Base-by-base conservation (phyloP, 2,797 vertebrate genomes). In the Halcyon chelicuti region DNA sequence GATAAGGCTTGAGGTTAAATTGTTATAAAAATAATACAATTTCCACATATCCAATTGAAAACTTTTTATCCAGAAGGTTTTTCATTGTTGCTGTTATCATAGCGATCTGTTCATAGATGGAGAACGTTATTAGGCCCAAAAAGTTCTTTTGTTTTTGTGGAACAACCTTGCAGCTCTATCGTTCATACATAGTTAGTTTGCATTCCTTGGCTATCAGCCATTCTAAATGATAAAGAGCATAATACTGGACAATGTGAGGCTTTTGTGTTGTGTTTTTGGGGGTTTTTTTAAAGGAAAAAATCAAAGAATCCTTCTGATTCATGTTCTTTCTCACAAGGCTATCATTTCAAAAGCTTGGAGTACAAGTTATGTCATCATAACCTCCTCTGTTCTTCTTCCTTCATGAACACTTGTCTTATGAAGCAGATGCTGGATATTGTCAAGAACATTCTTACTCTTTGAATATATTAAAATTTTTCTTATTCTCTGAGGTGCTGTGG, bases 251-350 rank as follows among this genome's bases (percentile, higher is more conserved):
- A 90, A 67, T 31, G 37, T 49, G 85, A 93, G 40, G 10, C 7
- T 33, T 65, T 76, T 63, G 70, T 70, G 67, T 66, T 76, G 76
- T 25, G 26, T 54, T 62, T 44, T 65, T 31, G 20, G 21, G 9
- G 5, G 21, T 70, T 49, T 76, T 55, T 71, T 65, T 14, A 39
- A n/a, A 29, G 28, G 7, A 12, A 55, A 61, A 81, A 88, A 78
- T 89, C 78, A 93, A 95, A 92, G 25, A 93, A 90, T 74, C 25
- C 67, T 74, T 92, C 86, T 86, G 66, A 87, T 81, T 91, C 29
- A 51, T 86, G 90, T 92, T 89, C 49, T 94, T 94, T 96, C 96
- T 97, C 94, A 91, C 12, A 13, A 54, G 54, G n/a, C 44, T 96
- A 20, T 52, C 23, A 7, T 97, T 95, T 93, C 93, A 96, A 96